phyloP scores from a whole-genome alignment of 2,888 invertebrate species.

The Himalopsyche anomala region DNA sequence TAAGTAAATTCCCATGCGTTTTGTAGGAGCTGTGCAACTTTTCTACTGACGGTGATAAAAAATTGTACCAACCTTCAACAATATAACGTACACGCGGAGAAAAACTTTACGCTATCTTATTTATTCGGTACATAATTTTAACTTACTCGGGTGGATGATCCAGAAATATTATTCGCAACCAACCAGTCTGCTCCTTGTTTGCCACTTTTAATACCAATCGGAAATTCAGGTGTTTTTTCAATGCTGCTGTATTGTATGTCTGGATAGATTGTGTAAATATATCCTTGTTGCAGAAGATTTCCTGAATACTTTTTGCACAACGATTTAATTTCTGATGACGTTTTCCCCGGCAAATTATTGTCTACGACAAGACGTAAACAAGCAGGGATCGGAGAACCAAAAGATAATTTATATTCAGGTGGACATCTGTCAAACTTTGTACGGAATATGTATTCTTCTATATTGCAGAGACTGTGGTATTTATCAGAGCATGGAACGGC shows the following conservation, averaged over 20 bases:
- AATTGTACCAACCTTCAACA: no score
- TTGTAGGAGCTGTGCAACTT: no score
- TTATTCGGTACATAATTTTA: no score
- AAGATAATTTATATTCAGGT: no score
- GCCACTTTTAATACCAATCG: not conserved
- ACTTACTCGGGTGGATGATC: not conserved
- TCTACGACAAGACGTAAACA: no score
- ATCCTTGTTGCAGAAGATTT: not conserved
- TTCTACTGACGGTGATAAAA: no score
- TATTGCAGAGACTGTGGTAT: not conserved
- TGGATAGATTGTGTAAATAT: not conserved
- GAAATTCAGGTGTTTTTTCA: not conserved
- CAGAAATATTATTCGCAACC: not conserved
- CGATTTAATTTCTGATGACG: not conserved
- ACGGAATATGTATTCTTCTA: no score
- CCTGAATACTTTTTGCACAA: not conserved
- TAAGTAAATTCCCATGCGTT: no score
- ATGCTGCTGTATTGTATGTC: not conserved
- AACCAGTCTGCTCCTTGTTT: not conserved
- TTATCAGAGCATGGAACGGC: not conserved
- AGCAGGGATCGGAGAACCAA: no score
- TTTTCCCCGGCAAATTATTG: not conserved
- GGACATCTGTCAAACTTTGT: no score
- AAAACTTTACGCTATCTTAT: no score
- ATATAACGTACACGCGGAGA: no score